These are phyloP conservation scores for Athetis lepigone DNA, from an alignment of 2,888 invertebrate species.

Conservation along the genomic window DNA sequence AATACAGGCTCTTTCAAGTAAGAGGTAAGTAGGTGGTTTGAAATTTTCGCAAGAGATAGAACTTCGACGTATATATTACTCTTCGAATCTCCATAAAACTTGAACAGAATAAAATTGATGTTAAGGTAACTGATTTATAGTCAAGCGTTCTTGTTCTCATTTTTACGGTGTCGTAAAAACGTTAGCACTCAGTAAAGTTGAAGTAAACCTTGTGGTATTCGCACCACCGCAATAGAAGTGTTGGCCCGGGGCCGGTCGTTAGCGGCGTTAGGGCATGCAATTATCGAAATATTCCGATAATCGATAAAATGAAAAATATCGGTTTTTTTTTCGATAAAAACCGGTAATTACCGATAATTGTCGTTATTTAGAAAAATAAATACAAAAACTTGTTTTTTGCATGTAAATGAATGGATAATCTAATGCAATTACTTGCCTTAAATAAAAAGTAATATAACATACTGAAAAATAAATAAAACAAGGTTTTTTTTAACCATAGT, in stretches of 20 bases:
- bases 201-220: constrained; percentile 53
- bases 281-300: too few species aligned
- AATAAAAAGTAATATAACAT: too few species aligned
- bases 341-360: too few species aligned
- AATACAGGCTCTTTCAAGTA: not conserved
- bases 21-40: not conserved
- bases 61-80: not conserved
- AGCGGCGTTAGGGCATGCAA: too few species aligned
- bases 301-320: too few species aligned
- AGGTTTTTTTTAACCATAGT: too few species aligned
- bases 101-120: constrained; percentile 29
- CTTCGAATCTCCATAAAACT: not conserved
- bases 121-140: constrained; percentile 50
- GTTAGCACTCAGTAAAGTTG: constrained; percentile 50
- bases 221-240: constrained; percentile 48
- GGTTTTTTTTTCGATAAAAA: too few species aligned
- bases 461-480: too few species aligned
- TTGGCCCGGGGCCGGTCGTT: constrained; percentile 48
- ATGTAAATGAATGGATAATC: too few species aligned
- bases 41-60: not conserved
- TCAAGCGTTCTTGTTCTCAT: constrained; percentile 46
- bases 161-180: constrained; percentile 59
- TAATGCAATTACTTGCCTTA: too few species aligned
- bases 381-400: too few species aligned
- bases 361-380: too few species aligned